Evolutionary conservation across 1,140 invertebrate species (phyloP), one percentile per base, ranked within the genome.

Genomic region (Nasonia longicornis): DNA sequence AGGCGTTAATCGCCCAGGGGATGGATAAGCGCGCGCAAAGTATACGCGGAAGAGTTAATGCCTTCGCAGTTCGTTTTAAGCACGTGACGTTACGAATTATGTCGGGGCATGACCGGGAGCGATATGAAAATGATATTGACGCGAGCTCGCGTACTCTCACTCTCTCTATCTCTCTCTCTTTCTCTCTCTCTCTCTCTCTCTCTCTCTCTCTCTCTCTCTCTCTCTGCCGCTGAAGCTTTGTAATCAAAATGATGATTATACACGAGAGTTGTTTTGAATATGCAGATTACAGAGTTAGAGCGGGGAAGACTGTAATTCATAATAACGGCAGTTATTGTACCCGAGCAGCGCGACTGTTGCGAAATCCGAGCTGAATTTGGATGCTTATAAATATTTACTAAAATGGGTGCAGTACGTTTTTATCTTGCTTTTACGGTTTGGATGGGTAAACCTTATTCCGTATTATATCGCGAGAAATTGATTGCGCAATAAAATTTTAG

Each of bases 251-350:
- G 45, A 73, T 73, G 42, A 73, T 73, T 73, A 73, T 73, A 73
- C 72, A 48, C 16, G 42, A 52, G 58, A 76, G 52, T 63, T 64
- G 14, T 64, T 76, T 64, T 76, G 52, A 76, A 76, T 76, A 76
- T 73, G 58, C 16, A 67, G 69, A 80, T 80, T 80, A 69, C 38
- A 48, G 72, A 73, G 48, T 80, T 75, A 75, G 3, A 58, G 20
- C 45, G 52, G 8, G 6, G 29, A 79, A 79, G 38, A 48, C 64
- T 64, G 31, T 76, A 79, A 38, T 72, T 64, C 31, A 45, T 10
- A 31, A n/a, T 38, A 76, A 76, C 16, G 14, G 16, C n/a, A 63
- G n/a, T 73, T 31, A 73, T 73, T 80, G 16, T 80, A 80, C 31
- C 29, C 29, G 58, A 76, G 26, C 26, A 64, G 12, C 3, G 16